Percentiles rank a stretch among this genome's conserved stretches.
These are phyloP conservation scores for Cryptocephalus primarius DNA, from an alignment of 2,888 invertebrate genomes.

Conservation along the genomic window DNA sequence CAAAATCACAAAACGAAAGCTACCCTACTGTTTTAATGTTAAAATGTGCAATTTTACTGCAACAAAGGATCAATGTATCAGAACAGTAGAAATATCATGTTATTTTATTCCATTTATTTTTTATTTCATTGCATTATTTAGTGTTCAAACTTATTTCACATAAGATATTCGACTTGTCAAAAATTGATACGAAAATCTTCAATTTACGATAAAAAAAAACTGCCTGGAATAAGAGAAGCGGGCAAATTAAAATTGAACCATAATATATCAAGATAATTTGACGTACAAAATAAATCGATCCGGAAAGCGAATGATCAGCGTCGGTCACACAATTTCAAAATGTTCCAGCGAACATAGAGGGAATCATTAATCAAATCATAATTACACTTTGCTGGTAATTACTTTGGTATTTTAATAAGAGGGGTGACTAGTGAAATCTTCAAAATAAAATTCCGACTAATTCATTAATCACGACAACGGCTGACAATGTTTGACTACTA, in stretches of 20 bases:
- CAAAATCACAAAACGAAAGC: too few species aligned
- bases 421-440: conserved; percentile 25
- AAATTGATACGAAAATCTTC: too few species aligned
- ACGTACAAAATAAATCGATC: conserved; percentile 11
- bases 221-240: conserved; percentile 1
- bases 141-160: too few species aligned
- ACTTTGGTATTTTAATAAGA: conserved; percentile 24
- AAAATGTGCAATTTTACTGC: too few species aligned
- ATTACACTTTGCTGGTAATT: conserved; percentile 21
- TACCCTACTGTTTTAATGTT: too few species aligned
- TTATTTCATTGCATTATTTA: too few species aligned
- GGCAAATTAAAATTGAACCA: conserved; percentile 5
- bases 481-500: conserved; percentile 6
- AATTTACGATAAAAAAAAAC: not conserved
- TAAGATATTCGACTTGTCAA: too few species aligned
- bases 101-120: too few species aligned
- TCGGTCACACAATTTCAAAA: conserved; percentile 17
- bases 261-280: conserved; percentile 13
- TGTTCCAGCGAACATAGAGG: conserved; percentile 11
- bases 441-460: conserved; percentile 22
- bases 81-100: too few species aligned
- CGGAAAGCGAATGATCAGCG: conserved; percentile 10
- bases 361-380: conserved; percentile 22
- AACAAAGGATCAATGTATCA: too few species aligned
- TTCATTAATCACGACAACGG: conserved; percentile 10